Evolutionary conservation across 2,888 invertebrate genomes (phyloP), one percentile per base, ranked within the genome.

Genomic region (Bhutanitis thaidina): DNA sequence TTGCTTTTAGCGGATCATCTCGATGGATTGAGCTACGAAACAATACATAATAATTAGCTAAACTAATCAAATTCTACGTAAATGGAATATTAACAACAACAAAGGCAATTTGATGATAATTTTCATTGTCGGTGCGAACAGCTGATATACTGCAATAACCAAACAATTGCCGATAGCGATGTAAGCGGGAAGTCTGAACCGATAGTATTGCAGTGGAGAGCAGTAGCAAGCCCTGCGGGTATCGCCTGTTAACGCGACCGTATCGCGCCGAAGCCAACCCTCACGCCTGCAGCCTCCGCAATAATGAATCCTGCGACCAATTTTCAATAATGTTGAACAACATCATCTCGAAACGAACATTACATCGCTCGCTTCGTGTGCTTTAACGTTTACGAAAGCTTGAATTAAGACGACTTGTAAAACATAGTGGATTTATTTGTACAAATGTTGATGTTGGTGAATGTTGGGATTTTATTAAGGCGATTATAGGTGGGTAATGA

Each of bases 391-490:
- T 4, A 49, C 30, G 8, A 39, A 47, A 2, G 41, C 50, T 29
- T 41, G 1, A 56, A 14, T 8, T 25, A 58, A 58, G 7, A 29
- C 44, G 69, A 38, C 67, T 65, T 80, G 77, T 50, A 74, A 29
- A 27, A 9, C 30, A 29, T 13, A 27, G 8, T 39, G 12, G 4
- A 7, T 44, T 35, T 3, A 34, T 29, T 34, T 49, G 30, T 29
- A 15, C 15, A 34, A 40, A 27, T 50, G 38, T 37, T 59, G 60
- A 67, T 71, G 51, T 51, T 48, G 62, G 62, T 57, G 67, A 71
- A 70, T 75, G 66, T 74, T n/a, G 76, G 69, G 73, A 72, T 77
- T 80, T 78, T 78, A 82, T 83, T 72, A 75, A 76, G 72, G 74
- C 65, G 69, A 81, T 83, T 81, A 80, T 69, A 29, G 60, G 67